These are phyloP conservation scores for Chrosomus eos DNA, from an alignment of 2,797 vertebrate genomes.

Conservation along the genomic window DNA sequence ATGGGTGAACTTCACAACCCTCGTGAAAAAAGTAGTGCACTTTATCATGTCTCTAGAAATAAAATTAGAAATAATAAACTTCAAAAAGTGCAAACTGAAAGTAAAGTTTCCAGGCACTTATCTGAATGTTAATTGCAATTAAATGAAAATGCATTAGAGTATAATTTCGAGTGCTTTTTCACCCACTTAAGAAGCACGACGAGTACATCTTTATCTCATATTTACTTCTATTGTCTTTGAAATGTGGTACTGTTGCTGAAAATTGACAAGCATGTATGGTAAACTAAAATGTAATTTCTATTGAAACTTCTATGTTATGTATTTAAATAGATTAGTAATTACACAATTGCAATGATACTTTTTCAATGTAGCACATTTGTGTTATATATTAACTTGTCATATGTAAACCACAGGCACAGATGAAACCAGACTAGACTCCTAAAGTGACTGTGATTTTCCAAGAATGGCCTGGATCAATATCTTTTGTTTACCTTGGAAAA, in stretches of 20 bases:
- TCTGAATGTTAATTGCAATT: neutral
- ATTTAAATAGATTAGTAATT: neutral
- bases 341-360: too few species aligned
- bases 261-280: neutral
- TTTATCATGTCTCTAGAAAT: neutral
- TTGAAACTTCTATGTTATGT: neutral
- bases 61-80: neutral
- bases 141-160: neutral
- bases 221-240: neutral
- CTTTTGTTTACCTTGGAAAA: neutral
- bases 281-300: neutral
- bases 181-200: neutral
- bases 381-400: neutral
- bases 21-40: neutral
- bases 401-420: neutral
- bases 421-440: conserved; percentile 3
- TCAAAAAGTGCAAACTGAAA: neutral
- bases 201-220: neutral
- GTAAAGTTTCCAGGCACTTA: neutral
- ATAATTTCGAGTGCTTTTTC: neutral
- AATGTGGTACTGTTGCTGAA: neutral
- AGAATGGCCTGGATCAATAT: neutral
- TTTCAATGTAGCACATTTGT: neutral
- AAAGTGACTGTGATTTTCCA: neutral
- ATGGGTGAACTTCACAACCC: neutral